Evolutionary conservation across 2,888 invertebrate species (phyloP), one percentile per base, ranked within the genome.

Genomic region (Pyrgus malvae): DNA sequence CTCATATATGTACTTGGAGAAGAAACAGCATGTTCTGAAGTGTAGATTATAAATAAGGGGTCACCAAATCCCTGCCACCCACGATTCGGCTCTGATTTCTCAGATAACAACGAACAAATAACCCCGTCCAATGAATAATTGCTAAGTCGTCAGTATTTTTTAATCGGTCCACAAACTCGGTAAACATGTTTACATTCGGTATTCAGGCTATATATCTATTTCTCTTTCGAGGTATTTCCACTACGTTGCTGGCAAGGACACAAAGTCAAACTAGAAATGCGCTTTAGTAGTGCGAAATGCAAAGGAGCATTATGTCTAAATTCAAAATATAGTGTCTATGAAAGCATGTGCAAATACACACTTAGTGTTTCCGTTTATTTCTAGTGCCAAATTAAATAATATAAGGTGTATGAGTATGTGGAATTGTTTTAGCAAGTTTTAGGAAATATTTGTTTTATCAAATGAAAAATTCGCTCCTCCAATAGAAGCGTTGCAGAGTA

Each of bases 161-260:
- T 79, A 82, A 84, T 79, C 80, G 76, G 60, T 69, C 67, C 70
- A 65, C 67, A 66, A 70, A 74, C 72, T 54, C 9, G 67, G 86
- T 86, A 86, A 87, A 87, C 87, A 87, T 86, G 87, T 87, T 87
- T 88, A 85, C 85, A 76, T 73, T 77, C 72, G 74, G 76, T 74
- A 72, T 78, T 77, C 74, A 61, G 68, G 72, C 74, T 74, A 79
- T 84, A 85, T 83, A 78, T 85, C 79, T 84, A 83, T 85, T 60
- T 83, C 81, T 78, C 74, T 73, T 69, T 74, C 72, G 76, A 78
- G 79, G 76, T 83, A 80, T 79, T 78, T 78, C 72, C 78, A 70
- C 75, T 77, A 73, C 76, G 71, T 69, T 74, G 72, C 81, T 80
- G 70, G 68, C 78, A 73, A 66, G 54, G 70, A 74, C 65, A 63